Base-by-base conservation (phyloP, 2,888 invertebrate species). In the Leptogaster cylindrica region DNA sequence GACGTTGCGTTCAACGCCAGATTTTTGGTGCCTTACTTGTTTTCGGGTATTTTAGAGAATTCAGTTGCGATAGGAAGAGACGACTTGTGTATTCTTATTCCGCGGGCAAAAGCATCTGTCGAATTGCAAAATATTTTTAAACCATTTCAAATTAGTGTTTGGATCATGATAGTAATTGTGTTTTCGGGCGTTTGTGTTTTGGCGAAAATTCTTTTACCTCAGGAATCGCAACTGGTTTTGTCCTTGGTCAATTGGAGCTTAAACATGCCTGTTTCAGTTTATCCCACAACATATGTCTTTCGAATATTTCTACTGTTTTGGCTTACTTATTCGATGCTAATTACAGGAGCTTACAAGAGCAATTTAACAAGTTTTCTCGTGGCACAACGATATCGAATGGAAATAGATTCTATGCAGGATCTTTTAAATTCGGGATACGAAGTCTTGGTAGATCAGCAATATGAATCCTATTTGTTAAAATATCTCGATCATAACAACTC, bases 1-100 rank as follows among this genome's bases (percentile, higher is more conserved):
- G 86, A 86, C 68, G 73, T 86, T 14, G 84, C 85, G 68, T 73
- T 86, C 5, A 85, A 81, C 70, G 82, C 84, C 1, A 77, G 86
- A 64, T 84, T 86, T 46, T 76, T 86, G 3, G 82, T 84, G 65
- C 81, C 82, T 52, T 71, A 73, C 0, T 79, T 81, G 0, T 86
- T 83, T 70, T 79, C 82, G 12, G 82, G 82, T 1, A 81, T 80
- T 55, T 83, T 84, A 12, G 87, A 87, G 66, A 80, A 81, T 1
- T 84, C 86, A 0, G 81, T 83, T 55, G 84, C 85, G 2, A 77
- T 84, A 4, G 77, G 74, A 7, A 83, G 86, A 68, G 86, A 87
- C 69, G 83, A 83, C 72, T 72, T 87, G 7, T 86, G 86, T 73
- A 84, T 86, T 58, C 71, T 87, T 23, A 79, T 85, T 4, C 83